phyloP scores from a whole-genome alignment of 2,797 vertebrate genomes.

The Typhlichthys subterraneus region DNA sequence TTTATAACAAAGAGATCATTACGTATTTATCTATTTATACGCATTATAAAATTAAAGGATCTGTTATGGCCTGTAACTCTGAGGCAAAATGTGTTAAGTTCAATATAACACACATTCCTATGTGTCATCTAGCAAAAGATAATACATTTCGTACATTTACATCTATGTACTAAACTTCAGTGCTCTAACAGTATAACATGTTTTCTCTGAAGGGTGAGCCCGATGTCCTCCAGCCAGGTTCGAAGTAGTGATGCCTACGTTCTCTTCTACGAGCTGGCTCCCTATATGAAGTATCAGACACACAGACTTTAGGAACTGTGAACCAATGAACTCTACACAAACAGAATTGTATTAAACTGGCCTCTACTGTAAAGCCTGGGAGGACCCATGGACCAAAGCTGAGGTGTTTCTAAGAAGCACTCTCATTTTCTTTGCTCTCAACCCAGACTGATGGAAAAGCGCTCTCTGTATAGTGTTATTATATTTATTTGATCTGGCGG shows the following conservation, averaged over 20 bases:
- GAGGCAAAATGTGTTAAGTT: too few relatives aligned
- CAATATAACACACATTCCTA: too few relatives aligned
- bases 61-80: too few relatives aligned
- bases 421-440: neutral
- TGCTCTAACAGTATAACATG: neutral
- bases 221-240: slow-evolving; percentile 91
- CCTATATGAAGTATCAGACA: slow-evolving; percentile 79
- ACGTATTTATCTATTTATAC: too few relatives aligned
- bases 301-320: slow-evolving; percentile 34
- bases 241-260: slow-evolving; percentile 94
- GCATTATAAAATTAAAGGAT: too few relatives aligned
- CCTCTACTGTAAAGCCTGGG: too few relatives aligned
- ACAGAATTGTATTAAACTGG: neutral
- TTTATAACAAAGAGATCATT: too few relatives aligned
- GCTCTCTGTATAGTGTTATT: too few relatives aligned
- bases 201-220: slow-evolving; percentile 82
- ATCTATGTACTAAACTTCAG: neutral
- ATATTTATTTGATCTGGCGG: slow-evolving; percentile 1
- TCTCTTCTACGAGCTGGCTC: slow-evolving; percentile 91
- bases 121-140: too few relatives aligned
- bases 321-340: too few relatives aligned
- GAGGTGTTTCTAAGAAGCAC: neutral
- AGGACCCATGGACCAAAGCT: neutral
- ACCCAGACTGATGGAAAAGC: neutral
- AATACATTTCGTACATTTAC: neutral